A percentile compares a stretch with the other conserved stretches of the same genome.
Evolutionary conservation across 1,140 invertebrate species (phyloP).

Genomic region (Drosophila kepulauana): DNA sequence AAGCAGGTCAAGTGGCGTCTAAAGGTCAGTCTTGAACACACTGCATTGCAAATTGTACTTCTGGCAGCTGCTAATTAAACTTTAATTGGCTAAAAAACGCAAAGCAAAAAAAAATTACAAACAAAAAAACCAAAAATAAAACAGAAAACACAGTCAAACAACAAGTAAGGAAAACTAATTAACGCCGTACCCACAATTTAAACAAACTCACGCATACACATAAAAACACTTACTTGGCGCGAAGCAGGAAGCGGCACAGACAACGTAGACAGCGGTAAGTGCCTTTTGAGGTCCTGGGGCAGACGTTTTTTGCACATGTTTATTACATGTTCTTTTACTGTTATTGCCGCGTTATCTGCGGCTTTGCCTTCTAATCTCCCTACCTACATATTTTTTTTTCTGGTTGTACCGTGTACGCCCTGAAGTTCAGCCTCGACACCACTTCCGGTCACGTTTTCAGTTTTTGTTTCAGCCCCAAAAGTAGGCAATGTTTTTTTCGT

Average conservation of each 20-base stretch:
- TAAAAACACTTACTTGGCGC: background rate
- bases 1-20: constrained; percentile 70
- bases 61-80: constrained; percentile 53
- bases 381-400: constrained; percentile 40
- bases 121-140: constrained; percentile 1
- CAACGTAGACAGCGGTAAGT: constrained; percentile 11
- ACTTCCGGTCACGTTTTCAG: constrained; percentile 66
- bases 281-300: constrained; percentile 27
- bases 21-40: constrained; percentile 68
- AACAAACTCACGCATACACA: constrained; percentile 5
- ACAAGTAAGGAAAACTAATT: constrained; percentile 67
- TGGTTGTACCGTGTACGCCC: constrained; percentile 26
- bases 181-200: constrained; percentile 50
- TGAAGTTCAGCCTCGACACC: constrained; percentile 34
- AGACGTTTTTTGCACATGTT: constrained; percentile 56
- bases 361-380: constrained; percentile 48
- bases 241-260: constrained; percentile 32
- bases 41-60: constrained; percentile 39
- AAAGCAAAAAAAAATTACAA: background rate
- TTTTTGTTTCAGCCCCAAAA: constrained; percentile 67
- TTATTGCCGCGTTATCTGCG: constrained; percentile 54
- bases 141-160: constrained; percentile 26
- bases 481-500: constrained; percentile 66
- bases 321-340: constrained; percentile 66
- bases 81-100: constrained; percentile 40